Conservation (phyloP, 2,113 vertebrate species). For the Cettia cetti region DNA sequence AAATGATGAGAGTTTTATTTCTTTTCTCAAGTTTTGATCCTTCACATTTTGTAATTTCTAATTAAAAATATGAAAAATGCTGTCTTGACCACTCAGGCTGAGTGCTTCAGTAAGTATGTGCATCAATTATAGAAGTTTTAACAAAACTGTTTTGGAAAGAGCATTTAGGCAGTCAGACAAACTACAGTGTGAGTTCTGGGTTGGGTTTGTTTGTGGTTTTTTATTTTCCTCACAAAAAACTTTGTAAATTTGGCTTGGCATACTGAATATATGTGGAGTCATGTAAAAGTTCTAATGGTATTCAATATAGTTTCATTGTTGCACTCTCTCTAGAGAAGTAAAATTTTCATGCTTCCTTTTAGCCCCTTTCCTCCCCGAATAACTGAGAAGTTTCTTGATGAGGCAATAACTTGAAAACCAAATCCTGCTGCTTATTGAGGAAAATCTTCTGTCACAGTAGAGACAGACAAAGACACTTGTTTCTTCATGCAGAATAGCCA, state of each 20-base stretch:
- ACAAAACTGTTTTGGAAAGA: background rate
- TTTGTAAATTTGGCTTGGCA: background rate
- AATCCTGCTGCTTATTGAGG: background rate
- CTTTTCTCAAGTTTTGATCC: background rate
- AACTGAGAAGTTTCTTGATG: background rate
- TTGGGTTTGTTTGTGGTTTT: fast-evolving
- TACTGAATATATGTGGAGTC: background rate
- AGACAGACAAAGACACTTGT: background rate
- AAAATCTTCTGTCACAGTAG: background rate
- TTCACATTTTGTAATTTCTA: background rate
- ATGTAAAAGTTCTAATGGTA: background rate
- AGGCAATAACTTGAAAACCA: background rate
- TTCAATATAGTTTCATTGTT: background rate
- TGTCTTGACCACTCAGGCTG: background rate
- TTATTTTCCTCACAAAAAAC: background rate
- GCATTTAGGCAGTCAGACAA: background rate
- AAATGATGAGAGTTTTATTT: background rate
- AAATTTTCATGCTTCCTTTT: background rate
- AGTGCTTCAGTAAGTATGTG: background rate
- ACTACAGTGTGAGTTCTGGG: background rate
- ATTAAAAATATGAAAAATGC: background rate
- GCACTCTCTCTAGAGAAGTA: background rate
- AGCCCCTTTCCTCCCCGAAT: background rate
- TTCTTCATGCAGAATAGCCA: background rate
- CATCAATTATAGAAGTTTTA: background rate